Conservation (phyloP, 2,113 vertebrate genomes). For the Brachyhypopomus occidentalis region DNA sequence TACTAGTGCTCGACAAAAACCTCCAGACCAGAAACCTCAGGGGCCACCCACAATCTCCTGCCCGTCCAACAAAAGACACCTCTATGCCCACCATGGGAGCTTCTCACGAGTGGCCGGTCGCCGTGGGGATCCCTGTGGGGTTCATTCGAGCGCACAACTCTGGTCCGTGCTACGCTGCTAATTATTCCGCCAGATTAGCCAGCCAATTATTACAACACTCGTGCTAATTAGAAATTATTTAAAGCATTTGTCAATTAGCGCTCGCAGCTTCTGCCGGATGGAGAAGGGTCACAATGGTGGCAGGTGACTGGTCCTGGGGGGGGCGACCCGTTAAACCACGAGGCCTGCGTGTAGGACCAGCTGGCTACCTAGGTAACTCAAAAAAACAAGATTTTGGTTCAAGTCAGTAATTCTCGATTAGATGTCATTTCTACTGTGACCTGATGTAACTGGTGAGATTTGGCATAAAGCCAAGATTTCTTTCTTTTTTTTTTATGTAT, state of each 20-base stretch:
- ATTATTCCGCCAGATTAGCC: conserved; percentile 85
- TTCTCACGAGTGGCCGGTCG: conserved; percentile 79
- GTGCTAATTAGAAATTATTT: conserved; percentile 88
- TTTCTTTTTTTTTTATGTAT: not conserved
- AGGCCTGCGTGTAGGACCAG: too few species aligned
- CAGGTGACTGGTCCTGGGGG: conserved; percentile 30
- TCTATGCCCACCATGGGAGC: conserved; percentile 70
- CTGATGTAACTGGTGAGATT: not conserved
- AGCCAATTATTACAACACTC: conserved; percentile 87
- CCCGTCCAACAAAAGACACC: conserved; percentile 79
- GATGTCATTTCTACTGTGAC: not conserved
- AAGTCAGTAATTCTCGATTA: not conserved
- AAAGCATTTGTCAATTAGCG: conserved; percentile 84
- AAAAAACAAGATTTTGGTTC: not conserved
- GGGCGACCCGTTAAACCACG: conserved; percentile 13
- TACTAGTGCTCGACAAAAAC: conserved; percentile 60
- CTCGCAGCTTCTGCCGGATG: conserved; percentile 75
- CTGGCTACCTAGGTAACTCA: not conserved
- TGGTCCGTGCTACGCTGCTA: conserved; percentile 76
- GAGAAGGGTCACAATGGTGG: conserved; percentile 58
- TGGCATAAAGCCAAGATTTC: not conserved
- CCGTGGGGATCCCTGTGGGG: conserved; percentile 81
- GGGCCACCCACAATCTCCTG: conserved; percentile 83
- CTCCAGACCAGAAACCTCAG: conserved; percentile 69
- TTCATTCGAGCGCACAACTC: conserved; percentile 80